Evolutionary conservation across 2,797 vertebrate species (phyloP).

Genomic region (Novumbra hubbsi): DNA sequence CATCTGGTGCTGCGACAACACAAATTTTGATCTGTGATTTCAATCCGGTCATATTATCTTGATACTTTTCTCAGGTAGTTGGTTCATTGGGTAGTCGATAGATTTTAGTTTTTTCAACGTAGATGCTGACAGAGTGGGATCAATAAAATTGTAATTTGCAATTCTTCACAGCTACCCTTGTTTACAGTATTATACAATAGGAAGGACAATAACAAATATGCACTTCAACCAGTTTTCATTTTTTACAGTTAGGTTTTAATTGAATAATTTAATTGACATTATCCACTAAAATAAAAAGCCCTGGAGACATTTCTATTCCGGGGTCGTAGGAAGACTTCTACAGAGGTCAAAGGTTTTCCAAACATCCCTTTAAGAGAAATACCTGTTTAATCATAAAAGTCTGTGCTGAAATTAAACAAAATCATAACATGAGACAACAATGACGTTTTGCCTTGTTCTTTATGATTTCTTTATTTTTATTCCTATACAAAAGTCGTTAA

Average conservation of each 20-base stretch:
- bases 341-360: constrained; percentile 77
- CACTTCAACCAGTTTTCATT: constrained; percentile 23
- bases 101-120: background rate
- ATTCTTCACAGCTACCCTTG: background rate
- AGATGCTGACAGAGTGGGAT: background rate
- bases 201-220: constrained; percentile 23
- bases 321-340: constrained; percentile 81
- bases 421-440: constrained; percentile 51
- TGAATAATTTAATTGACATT: constrained; percentile 77
- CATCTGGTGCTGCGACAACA: constrained; percentile 48
- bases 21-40: constrained; percentile 30
- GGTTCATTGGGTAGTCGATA: background rate
- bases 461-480: constrained; percentile 43
- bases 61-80: background rate
- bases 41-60: constrained; percentile 21
- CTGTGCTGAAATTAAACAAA: constrained; percentile 60
- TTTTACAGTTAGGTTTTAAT: constrained; percentile 68
- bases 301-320: constrained; percentile 59
- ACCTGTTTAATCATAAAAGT: constrained; percentile 57
- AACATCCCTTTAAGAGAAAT: constrained; percentile 79
- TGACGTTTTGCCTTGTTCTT: constrained; percentile 45
- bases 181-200: background rate
- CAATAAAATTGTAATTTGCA: background rate
- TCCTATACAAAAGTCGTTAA: constrained; percentile 58
- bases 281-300: constrained; percentile 70